A percentile compares a stretch with the other conserved stretches of the same genome.
These are phyloP conservation scores for Mesorhabditis spiculigera DNA, from an alignment of 2,888 invertebrate species.

Conservation along the genomic window DNA sequence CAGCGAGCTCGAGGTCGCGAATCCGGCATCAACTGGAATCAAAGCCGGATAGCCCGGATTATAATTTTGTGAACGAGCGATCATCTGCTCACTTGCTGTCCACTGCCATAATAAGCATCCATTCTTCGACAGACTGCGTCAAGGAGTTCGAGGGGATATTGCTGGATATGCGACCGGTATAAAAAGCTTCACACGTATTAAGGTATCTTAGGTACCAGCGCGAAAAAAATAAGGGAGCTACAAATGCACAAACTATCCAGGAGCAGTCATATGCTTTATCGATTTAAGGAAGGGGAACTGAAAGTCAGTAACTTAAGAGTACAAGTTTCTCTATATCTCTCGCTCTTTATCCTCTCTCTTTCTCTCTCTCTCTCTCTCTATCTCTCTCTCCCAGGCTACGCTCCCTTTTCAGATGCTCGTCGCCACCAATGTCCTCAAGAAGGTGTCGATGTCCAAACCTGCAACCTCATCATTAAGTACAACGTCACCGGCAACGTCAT, in stretches of 20 bases:
- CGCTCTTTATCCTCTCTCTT: too few species aligned
- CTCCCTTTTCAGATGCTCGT: slow-evolving; percentile 45
- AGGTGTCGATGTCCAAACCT: slow-evolving; percentile 51
- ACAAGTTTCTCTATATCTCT: too few species aligned
- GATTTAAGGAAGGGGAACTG: slow-evolving; percentile 33
- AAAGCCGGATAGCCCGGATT: slow-evolving; percentile 19
- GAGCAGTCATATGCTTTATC: slow-evolving; percentile 26
- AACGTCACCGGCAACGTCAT: slow-evolving; percentile 46
- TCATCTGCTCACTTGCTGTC: slow-evolving; percentile 16
- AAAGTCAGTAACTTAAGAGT: slow-evolving; percentile 10
- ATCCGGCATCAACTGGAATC: background rate
- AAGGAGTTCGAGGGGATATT: too few species aligned
- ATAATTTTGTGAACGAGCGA: slow-evolving; percentile 33
- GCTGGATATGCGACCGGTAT: too few species aligned
- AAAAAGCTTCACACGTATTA: too few species aligned
- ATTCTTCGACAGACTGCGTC: too few species aligned
- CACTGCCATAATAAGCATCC: too few species aligned
- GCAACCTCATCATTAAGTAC: slow-evolving; percentile 57
- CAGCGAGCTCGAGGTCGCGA: background rate
- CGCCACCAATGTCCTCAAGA: slow-evolving; percentile 56
- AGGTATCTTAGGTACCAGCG: slow-evolving; percentile 14
- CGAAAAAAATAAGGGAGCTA: slow-evolving; percentile 25
- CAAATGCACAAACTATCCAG: slow-evolving; percentile 17
- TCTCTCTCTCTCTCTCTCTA: too few species aligned
- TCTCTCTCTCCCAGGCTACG: too few species aligned